Evolutionary conservation across 2,888 invertebrate species (phyloP).

Genomic region (Drosophila pseudotalamancana): DNA sequence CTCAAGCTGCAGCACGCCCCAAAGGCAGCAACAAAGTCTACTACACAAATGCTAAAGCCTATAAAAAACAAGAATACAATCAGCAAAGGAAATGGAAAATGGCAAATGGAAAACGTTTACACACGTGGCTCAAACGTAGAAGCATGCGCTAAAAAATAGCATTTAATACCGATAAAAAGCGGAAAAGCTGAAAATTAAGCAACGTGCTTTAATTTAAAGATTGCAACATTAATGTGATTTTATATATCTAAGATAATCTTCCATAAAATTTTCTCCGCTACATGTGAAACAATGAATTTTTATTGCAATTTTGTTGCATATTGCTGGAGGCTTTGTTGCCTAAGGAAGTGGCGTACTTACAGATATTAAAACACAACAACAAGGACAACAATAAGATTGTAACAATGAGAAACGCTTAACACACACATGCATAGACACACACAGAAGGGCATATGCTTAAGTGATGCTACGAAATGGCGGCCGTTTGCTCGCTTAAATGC

Average conservation of each 20-base stretch:
- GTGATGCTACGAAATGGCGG: constrained; percentile 52
- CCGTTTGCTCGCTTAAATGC: constrained; percentile 41
- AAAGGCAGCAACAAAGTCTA: constrained; percentile 34
- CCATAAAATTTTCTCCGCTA: constrained; percentile 16
- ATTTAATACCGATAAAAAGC: background rate
- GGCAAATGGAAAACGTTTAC: constrained; percentile 38
- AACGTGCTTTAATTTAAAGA: background rate
- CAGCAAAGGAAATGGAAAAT: constrained; percentile 34
- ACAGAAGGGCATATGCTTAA: constrained; percentile 52
- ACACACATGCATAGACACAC: constrained; percentile 39
- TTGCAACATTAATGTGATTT: background rate
- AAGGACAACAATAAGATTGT: constrained; percentile 38
- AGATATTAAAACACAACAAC: constrained; percentile 65
- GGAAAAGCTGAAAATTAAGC: background rate
- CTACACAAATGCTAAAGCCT: constrained; percentile 40
- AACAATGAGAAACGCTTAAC: constrained; percentile 71
- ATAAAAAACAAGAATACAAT: constrained; percentile 39
- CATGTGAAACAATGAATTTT: constrained; percentile 64
- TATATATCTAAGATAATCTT: constrained; percentile 13
- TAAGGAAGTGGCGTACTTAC: constrained; percentile 66
- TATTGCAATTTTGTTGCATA: constrained; percentile 24
- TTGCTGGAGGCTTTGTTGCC: constrained; percentile 33
- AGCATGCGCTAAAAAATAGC: background rate
- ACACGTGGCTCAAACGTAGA: constrained; percentile 3
- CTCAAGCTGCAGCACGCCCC: constrained; percentile 1